These are phyloP conservation scores for Zaprionus ornatus DNA, from an alignment of 1,140 invertebrate genomes.

Conservation along the genomic window DNA sequence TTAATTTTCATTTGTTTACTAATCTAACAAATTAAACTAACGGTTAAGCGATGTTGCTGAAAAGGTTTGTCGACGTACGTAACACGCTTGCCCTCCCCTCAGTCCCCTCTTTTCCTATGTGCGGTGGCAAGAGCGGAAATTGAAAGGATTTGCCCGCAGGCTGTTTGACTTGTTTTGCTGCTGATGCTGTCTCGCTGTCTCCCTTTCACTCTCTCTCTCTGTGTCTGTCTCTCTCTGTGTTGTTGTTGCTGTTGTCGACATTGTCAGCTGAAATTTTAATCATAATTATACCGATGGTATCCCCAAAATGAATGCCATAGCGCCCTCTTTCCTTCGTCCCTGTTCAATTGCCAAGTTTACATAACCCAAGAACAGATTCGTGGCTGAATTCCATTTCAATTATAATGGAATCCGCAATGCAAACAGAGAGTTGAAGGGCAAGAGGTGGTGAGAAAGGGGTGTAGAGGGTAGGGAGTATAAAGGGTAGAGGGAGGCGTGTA, in stretches of 20 bases:
- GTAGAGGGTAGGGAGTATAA: background rate
- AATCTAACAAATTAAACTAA: conserved; percentile 83
- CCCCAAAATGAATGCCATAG: background rate
- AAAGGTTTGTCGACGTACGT: conserved; percentile 18
- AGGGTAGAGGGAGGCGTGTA: background rate
- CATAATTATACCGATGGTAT: conserved; percentile 39
- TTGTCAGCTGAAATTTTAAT: conserved; percentile 42
- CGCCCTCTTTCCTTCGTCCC: background rate
- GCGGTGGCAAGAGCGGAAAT: conserved; percentile 34
- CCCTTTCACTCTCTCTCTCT: background rate
- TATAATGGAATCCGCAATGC: conserved; percentile 17
- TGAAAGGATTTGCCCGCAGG: conserved; percentile 40
- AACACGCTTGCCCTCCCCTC: too few species aligned
- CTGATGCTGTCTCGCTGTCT: background rate
- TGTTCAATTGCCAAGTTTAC: conserved; percentile 18
- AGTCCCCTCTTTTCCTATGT: accelerated
- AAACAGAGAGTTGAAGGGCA: background rate
- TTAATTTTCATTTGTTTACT: conserved; percentile 83
- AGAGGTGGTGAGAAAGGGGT: background rate
- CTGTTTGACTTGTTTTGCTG: conserved; percentile 5
- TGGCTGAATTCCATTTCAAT: conserved; percentile 19
- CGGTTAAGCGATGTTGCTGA: conserved; percentile 52
- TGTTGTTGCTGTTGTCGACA: background rate
- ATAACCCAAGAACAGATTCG: conserved; percentile 9
- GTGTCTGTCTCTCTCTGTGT: background rate